Conservation (phyloP, 2,113 vertebrate species). For the Turnix velox region DNA sequence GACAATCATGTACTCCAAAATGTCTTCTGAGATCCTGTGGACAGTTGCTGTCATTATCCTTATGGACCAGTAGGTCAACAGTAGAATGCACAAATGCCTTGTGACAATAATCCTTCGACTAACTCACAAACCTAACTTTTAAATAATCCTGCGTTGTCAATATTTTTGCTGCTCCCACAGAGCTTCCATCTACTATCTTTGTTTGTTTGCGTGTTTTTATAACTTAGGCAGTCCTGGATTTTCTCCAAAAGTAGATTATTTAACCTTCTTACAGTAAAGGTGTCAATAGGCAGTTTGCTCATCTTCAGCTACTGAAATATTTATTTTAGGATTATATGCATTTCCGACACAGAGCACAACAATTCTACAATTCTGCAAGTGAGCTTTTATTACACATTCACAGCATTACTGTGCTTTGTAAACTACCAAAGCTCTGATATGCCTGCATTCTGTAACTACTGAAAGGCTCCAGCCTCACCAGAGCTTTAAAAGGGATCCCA, state of each 20-base stretch:
- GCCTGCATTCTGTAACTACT: not conserved
- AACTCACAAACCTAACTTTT: not conserved
- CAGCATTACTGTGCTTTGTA: not conserved
- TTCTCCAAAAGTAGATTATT: not conserved
- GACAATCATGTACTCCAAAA: not conserved
- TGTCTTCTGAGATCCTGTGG: not conserved
- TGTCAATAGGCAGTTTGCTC: not conserved
- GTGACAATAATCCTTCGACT: not conserved
- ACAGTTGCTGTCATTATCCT: not conserved
- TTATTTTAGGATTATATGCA: not conserved
- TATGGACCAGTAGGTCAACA: not conserved
- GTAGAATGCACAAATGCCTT: not conserved
- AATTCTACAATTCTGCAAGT: not conserved
- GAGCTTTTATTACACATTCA: not conserved
- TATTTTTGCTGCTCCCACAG: not conserved
- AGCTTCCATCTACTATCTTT: not conserved
- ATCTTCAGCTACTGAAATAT: not conserved
- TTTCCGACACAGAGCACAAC: not conserved
- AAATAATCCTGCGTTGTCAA: not conserved
- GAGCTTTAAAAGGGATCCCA: conserved; percentile 28
- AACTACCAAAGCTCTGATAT: not conserved
- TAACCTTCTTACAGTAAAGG: not conserved
- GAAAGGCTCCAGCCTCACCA: not conserved
- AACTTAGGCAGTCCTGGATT: not conserved
- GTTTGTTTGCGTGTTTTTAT: not conserved